Evolutionary conservation across 2,888 invertebrate species (phyloP).

Genomic region (Tetragonisca angustula): DNA sequence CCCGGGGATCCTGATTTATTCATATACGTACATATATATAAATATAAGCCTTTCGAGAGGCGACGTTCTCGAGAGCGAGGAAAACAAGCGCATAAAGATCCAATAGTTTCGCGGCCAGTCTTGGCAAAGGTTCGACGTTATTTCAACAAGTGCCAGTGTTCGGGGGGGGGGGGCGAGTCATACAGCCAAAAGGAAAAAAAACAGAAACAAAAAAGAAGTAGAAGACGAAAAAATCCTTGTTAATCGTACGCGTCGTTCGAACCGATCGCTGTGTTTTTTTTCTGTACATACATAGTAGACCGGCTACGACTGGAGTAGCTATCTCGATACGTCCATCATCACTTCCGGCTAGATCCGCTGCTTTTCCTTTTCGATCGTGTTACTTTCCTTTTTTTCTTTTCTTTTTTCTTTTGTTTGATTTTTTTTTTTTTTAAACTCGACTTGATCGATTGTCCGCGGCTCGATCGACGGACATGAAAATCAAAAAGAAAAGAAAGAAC

Average conservation of each 20-base stretch:
- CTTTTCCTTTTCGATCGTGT: constrained; percentile 21
- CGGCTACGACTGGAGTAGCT: constrained; percentile 18
- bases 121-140: constrained; percentile 10
- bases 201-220: not conserved
- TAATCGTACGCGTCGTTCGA: constrained; percentile 30
- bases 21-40: not conserved
- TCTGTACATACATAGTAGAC: constrained; percentile 11
- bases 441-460: constrained; percentile 1
- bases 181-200: constrained; percentile 1
- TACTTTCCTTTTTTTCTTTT: not conserved
- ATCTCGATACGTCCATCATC: constrained; percentile 9
- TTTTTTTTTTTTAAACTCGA: not conserved
- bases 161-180: constrained; percentile 4
- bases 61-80: not conserved
- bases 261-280: constrained; percentile 30
- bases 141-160: constrained; percentile 27
- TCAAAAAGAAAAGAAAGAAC: not conserved
- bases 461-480: constrained; percentile 1
- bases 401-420: not conserved
- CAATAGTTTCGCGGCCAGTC: constrained; percentile 1
- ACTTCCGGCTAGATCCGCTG: constrained; percentile 20
- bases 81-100: constrained; percentile 10
- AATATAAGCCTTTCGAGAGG: constrained; percentile 12
- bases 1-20: not conserved
- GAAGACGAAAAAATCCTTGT: constrained; percentile 2